These are phyloP conservation scores for Tenualosa ilisha DNA, from an alignment of 2,797 vertebrate species.

Conservation along the genomic window DNA sequence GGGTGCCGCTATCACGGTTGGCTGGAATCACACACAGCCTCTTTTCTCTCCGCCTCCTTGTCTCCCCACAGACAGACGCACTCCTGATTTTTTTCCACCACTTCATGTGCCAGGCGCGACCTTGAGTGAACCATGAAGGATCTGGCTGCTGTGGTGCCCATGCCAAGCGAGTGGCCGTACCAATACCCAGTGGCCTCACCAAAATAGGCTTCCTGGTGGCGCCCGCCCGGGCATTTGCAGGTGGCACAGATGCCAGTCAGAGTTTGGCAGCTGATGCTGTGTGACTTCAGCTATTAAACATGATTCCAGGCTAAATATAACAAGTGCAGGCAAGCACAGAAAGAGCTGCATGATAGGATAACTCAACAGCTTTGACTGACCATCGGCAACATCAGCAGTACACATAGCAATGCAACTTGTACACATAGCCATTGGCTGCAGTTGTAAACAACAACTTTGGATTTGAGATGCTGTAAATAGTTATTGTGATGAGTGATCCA, in stretches of 20 bases:
- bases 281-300: background rate
- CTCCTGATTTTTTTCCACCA: slow-evolving; percentile 2
- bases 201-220: background rate
- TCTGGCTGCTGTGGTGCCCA: background rate
- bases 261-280: background rate
- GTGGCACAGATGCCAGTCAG: background rate
- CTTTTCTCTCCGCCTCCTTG: background rate
- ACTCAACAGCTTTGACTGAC: background rate
- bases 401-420: too few relatives aligned
- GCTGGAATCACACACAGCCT: background rate
- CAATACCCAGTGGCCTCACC: background rate
- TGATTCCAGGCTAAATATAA: too few relatives aligned
- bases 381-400: background rate
- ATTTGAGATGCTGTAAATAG: background rate
- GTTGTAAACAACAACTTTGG: background rate
- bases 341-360: background rate
- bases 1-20: background rate
- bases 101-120: background rate
- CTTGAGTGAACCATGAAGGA: slow-evolving; percentile 18
- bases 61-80: background rate
- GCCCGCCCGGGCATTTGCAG: background rate
- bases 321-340: background rate
- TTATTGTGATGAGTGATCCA: background rate
- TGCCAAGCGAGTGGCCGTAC: background rate
- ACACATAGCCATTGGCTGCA: background rate